Base-by-base conservation (phyloP, 92 coral and sea anemone genomes). In the Epizoanthus stellaris region DNA sequence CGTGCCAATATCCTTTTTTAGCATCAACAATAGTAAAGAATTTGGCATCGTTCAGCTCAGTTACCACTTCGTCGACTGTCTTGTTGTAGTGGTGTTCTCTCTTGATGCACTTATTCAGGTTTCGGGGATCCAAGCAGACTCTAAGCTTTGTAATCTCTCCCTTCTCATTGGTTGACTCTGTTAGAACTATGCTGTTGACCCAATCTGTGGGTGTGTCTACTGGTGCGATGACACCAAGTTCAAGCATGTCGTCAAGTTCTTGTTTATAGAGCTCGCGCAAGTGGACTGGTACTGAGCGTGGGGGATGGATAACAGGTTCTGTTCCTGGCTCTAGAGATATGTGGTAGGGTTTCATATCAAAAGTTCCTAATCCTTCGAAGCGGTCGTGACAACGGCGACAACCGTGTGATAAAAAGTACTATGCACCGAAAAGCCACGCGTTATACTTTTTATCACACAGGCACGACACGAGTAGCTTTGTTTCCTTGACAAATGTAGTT, bases 291-390 rank as follows among this genome's bases (percentile, higher is more conserved):
- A 85, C 87, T 17, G 85, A 7, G n/a, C 85, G 67, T 20, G 90
- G 88, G 56, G 85, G 81, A 76, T 91, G 91, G 7, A 87, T 62
- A 40, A 77, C 91, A 40, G 91, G 91, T 63, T 86, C 87, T 62
- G 93, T 87, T 9, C 30, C 80, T 2, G 93, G 76, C 40, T 82
- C 87, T 19, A 86, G 62, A 23, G 88, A 81, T 15, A 90, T 86
- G 80, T 86, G 90, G 68, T 82, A 90, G n/a, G 91, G 93, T 59
- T 90, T 87, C 89, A 89, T 89, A 57, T 81, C 76, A 65, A 90
- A 85, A 25, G 79, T 67, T 43, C 87, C 86, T 9, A 82, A 68
- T 17, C 87, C 80, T 66, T 82, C 62, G 39, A 90, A 90, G 23
- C 80, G 17, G 39, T 90, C 90, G 30, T 20, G 23, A n/a, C n/a